phyloP scores from a whole-genome alignment of 2,797 vertebrate species.

The Sphaeramia orbicularis region DNA sequence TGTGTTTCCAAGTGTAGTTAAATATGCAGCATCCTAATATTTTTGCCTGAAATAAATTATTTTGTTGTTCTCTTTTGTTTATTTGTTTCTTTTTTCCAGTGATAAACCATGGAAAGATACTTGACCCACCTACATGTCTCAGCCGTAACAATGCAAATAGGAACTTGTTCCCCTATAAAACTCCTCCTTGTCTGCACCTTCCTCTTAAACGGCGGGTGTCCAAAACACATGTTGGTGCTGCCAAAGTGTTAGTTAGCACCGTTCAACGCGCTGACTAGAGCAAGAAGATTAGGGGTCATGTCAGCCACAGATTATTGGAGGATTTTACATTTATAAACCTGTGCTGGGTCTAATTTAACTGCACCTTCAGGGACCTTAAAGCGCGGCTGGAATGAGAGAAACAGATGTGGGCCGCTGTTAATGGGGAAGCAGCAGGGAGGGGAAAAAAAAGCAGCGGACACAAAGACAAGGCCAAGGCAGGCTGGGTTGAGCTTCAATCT shows the following conservation, averaged over 20 bases:
- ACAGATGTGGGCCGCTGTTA: constrained; percentile 82
- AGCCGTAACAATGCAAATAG: constrained; percentile 37
- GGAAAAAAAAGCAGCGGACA: constrained; percentile 50
- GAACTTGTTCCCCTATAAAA: constrained; percentile 49
- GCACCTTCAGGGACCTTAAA: constrained; percentile 85
- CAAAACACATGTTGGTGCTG: constrained; percentile 66
- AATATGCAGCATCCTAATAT: constrained; percentile 21
- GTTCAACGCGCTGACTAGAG: constrained; percentile 59
- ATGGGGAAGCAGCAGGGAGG: constrained; percentile 70
- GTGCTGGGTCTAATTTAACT: constrained; percentile 85
- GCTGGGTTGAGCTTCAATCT: constrained; percentile 32
- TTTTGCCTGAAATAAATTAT: constrained; percentile 8
- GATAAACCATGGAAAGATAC: constrained; percentile 27
- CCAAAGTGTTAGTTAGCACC: constrained; percentile 56
- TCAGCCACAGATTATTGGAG: constrained; percentile 83
- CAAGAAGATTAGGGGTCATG: constrained; percentile 81
- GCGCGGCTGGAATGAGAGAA: constrained; percentile 77
- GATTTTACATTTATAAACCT: constrained; percentile 87
- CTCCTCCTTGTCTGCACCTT: constrained; percentile 47
- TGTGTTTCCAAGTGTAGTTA: constrained; percentile 21
- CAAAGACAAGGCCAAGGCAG: constrained; percentile 65
- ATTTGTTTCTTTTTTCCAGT: background rate
- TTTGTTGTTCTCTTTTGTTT: background rate
- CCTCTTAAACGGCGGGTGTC: constrained; percentile 58
- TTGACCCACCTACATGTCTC: constrained; percentile 30